Conservation (phyloP, 2,113 vertebrate species). For the Archilochus colubris region DNA sequence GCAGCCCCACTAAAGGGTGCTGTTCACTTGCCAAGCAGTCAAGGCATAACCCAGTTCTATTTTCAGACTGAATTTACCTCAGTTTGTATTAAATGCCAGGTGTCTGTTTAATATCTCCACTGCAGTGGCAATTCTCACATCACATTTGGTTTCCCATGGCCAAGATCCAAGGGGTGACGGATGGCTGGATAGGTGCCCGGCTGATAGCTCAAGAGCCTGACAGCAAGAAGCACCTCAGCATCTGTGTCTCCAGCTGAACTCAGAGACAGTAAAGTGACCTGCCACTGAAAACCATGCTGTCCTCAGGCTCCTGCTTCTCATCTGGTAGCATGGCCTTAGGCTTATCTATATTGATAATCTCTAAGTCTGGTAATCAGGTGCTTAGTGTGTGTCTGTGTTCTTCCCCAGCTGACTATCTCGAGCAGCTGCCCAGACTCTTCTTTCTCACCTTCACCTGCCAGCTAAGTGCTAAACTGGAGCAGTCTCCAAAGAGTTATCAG, state of each 20-base stretch:
- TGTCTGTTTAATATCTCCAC: not conserved
- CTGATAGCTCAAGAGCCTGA: not conserved
- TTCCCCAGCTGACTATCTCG: not conserved
- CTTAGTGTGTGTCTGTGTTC: not conserved
- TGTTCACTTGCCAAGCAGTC: not conserved
- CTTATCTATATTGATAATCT: not conserved
- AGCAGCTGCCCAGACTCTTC: not conserved
- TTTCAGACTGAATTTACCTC: not conserved
- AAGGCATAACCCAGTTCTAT: not conserved
- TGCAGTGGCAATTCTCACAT: not conserved
- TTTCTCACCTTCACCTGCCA: conserved; percentile 15
- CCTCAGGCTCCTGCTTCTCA: not conserved
- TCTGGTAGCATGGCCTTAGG: not conserved
- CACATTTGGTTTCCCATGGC: not conserved
- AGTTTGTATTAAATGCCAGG: not conserved
- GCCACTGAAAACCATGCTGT: not conserved
- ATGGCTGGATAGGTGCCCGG: not conserved
- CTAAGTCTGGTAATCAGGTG: not conserved
- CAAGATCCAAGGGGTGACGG: conserved; percentile 22
- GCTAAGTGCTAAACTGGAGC: not conserved
- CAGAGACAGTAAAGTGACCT: not conserved
- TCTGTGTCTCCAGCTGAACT: not conserved
- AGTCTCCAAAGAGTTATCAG: conserved; percentile 5
- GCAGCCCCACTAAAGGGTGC: not conserved
- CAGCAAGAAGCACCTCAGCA: not conserved